These are phyloP conservation scores for Peromyscus maniculatus DNA, from an alignment of 2,113 vertebrate genomes.

Conservation along the genomic window DNA sequence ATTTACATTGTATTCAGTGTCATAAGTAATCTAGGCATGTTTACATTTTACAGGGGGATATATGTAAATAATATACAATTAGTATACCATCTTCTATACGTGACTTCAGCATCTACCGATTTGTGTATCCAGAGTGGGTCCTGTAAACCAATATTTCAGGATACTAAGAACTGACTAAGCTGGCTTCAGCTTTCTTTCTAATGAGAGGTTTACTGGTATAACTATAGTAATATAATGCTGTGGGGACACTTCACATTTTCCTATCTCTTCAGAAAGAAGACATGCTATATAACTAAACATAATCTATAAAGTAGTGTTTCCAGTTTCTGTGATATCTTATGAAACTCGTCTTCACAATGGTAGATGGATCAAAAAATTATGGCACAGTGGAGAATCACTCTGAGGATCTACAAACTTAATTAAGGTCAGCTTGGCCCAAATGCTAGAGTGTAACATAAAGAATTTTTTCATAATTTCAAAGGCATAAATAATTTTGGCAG, in stretches of 20 bases:
- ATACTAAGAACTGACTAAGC: not conserved
- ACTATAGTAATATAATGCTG: not conserved
- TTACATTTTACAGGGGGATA: not conserved
- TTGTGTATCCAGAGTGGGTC: not conserved
- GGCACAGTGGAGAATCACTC: not conserved
- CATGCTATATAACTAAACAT: not conserved
- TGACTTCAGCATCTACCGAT: not conserved
- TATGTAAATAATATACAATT: not conserved
- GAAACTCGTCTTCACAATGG: not conserved
- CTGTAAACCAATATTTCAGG: not conserved
- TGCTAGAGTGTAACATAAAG: not conserved
- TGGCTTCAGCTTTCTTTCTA: slow-evolving; percentile 25
- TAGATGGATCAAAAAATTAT: slow-evolving; percentile 6
- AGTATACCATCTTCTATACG: not conserved
- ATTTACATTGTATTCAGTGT: not conserved
- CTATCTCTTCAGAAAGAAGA: slow-evolving; percentile 18
- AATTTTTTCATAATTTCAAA: not conserved
- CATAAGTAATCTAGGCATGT: not conserved
- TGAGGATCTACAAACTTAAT: slow-evolving; percentile 2
- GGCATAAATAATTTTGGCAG: not conserved
- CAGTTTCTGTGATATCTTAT: not conserved
- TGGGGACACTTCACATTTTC: not conserved
- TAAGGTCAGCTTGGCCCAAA: slow-evolving; percentile 4
- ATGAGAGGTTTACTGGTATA: not conserved
- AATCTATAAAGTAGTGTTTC: slow-evolving; percentile 21